A percentile compares a stretch with the other conserved stretches of the same genome.
phyloP scores from a whole-genome alignment of 1,140 invertebrate genomes.

The Drosophila chauvacae region DNA sequence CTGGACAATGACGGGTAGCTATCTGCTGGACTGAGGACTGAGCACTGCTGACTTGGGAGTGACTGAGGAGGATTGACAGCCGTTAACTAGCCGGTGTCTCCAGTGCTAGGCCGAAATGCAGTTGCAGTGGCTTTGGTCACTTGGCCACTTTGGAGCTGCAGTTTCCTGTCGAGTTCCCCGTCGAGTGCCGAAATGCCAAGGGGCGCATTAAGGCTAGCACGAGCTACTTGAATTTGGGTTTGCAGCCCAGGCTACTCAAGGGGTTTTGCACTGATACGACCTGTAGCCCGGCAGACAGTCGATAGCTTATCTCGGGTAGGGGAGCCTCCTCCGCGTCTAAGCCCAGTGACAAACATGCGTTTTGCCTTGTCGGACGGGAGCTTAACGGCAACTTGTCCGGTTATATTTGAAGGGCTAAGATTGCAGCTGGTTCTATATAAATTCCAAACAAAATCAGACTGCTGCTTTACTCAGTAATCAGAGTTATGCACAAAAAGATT shows the following conservation, averaged over 20 bases:
- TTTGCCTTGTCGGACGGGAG: slow-evolving; percentile 19
- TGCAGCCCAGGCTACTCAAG: slow-evolving; percentile 18
- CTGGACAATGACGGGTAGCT: slow-evolving; percentile 70
- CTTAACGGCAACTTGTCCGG: slow-evolving; percentile 40
- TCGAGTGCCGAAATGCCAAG: slow-evolving; percentile 32
- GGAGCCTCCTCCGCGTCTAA: background rate
- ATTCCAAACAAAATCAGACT: slow-evolving; percentile 1
- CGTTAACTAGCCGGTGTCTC: slow-evolving; percentile 54
- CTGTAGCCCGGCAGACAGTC: background rate
- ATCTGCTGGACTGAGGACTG: slow-evolving; percentile 15
- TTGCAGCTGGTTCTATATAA: slow-evolving; percentile 14
- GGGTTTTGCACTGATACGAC: slow-evolving; percentile 13
- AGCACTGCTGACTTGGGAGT: slow-evolving; percentile 4
- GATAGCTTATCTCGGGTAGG: slow-evolving; percentile 53
- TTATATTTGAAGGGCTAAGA: slow-evolving; percentile 17
- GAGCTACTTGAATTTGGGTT: slow-evolving; percentile 44
- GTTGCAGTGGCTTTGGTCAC: slow-evolving; percentile 37
- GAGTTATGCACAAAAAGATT: slow-evolving; percentile 19
- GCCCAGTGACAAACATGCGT: slow-evolving; percentile 25
- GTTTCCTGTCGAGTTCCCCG: slow-evolving; percentile 30
- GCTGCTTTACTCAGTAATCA: slow-evolving; percentile 2
- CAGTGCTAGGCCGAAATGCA: slow-evolving; percentile 36
- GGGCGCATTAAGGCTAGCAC: slow-evolving; percentile 43
- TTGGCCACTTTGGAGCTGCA: slow-evolving; percentile 54
- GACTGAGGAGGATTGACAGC: slow-evolving; percentile 31